Percentiles rank a stretch among this genome's conserved stretches.
Conservation (phyloP, 1,140 invertebrate genomes). For the Drosophila punjabiensis region DNA sequence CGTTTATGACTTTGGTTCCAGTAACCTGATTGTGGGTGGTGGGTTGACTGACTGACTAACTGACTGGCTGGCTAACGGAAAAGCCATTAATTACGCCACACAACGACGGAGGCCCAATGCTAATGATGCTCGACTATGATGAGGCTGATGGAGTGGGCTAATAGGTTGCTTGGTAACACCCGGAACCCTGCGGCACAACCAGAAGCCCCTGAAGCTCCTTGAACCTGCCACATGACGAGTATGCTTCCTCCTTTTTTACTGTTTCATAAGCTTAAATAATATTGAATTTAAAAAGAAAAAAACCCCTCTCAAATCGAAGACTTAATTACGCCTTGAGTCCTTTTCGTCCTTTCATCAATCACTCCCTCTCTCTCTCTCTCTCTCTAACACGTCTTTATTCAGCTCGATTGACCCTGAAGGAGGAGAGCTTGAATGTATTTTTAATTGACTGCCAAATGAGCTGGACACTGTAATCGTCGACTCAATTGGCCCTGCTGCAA, state of each 20-base stretch:
- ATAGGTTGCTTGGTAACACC: slow-evolving; percentile 41
- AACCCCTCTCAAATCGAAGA: neutral
- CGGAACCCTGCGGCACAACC: neutral
- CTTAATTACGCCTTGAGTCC: neutral
- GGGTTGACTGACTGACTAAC: neutral
- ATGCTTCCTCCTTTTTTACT: neutral
- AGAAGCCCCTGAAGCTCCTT: neutral
- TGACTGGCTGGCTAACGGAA: neutral
- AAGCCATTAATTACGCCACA: slow-evolving; percentile 45
- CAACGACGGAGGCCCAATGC: slow-evolving; percentile 29
- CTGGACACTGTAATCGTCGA: slow-evolving; percentile 47
- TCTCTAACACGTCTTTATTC: slow-evolving; percentile 17
- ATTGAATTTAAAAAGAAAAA: neutral
- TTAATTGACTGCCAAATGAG: slow-evolving; percentile 67
- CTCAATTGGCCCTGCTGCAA: slow-evolving; percentile 11
- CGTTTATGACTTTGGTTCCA: slow-evolving; percentile 20
- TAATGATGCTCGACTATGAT: slow-evolving; percentile 41
- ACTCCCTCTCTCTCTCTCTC: neutral
- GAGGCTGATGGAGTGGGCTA: slow-evolving; percentile 48
- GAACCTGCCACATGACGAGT: neutral
- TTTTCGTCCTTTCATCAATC: slow-evolving; percentile 18
- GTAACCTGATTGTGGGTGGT: slow-evolving; percentile 30
- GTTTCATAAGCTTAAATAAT: neutral
- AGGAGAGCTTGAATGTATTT: slow-evolving; percentile 22
- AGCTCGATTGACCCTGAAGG: neutral